These are phyloP conservation scores for Macropodus opercularis DNA, from an alignment of 2,797 vertebrate species.

Conservation along the genomic window DNA sequence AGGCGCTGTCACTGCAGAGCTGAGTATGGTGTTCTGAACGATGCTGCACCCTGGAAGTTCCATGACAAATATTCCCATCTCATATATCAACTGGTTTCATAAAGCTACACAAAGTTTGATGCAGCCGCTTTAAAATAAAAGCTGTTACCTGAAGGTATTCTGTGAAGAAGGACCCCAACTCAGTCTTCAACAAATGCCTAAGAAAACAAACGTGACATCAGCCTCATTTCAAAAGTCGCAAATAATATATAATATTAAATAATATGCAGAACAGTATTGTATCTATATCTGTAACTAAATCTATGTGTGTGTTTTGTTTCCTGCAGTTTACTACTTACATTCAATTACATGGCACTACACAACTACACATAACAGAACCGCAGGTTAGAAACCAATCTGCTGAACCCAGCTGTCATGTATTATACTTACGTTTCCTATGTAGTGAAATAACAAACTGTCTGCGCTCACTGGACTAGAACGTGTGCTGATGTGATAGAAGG, in stretches of 20 bases:
- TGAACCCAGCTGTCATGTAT: conserved; percentile 1
- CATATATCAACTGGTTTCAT: neutral
- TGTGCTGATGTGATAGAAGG: conserved; percentile 48
- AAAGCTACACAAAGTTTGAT: neutral
- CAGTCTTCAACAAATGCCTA: conserved; percentile 97
- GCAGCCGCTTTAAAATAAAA: neutral
- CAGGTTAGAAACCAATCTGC: conserved; percentile 4
- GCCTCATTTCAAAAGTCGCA: neutral
- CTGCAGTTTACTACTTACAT: conserved; percentile 1
- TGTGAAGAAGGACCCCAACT: conserved; percentile 97
- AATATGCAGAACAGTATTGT: neutral
- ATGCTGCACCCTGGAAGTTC: neutral
- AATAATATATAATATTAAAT: neutral
- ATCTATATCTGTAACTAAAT: neutral
- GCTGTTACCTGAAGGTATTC: conserved; percentile 94
- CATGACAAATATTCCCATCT: neutral
- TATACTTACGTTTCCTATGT: conserved; percentile 5
- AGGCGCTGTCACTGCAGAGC: neutral
- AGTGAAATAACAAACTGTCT: conserved; percentile 19
- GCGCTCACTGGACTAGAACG: conserved; percentile 41
- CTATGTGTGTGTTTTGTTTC: neutral
- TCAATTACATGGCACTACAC: neutral
- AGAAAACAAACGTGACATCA: conserved; percentile 29
- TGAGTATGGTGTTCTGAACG: neutral
- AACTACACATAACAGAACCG: conserved; percentile 5